Percentiles rank a stretch among this genome's conserved stretches.
Evolutionary conservation across 2,888 invertebrate genomes (phyloP).

Genomic region (Plebejus anna): DNA sequence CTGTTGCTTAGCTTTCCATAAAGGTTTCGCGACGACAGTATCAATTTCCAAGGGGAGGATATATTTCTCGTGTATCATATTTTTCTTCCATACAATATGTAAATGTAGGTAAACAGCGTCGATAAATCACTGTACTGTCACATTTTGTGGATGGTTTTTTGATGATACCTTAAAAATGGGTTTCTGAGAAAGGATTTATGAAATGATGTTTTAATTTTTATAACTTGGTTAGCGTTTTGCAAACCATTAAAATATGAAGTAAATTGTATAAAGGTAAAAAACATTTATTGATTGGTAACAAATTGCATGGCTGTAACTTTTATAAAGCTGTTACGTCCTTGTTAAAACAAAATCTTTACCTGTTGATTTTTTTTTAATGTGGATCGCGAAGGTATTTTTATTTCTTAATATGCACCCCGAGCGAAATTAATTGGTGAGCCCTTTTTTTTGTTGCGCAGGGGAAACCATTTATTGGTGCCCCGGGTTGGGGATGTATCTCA

Average conservation of each 20-base stretch:
- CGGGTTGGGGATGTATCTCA: too few species aligned
- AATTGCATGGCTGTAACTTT: neutral
- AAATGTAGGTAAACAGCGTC: neutral
- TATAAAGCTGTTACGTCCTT: too few species aligned
- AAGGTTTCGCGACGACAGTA: neutral
- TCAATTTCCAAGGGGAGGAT: neutral
- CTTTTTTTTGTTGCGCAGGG: too few species aligned
- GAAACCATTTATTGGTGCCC: too few species aligned
- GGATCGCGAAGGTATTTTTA: too few species aligned
- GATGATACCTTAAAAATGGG: constrained; percentile 7
- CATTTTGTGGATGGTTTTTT: neutral
- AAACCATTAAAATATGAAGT: neutral
- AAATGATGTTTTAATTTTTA: neutral
- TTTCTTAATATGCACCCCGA: too few species aligned
- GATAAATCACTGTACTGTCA: neutral
- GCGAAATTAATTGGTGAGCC: too few species aligned
- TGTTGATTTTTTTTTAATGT: too few species aligned
- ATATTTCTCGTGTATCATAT: neutral
- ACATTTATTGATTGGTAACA: neutral
- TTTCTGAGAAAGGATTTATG: neutral
- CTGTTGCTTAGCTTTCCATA: neutral
- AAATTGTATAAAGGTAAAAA: neutral
- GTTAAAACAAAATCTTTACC: too few species aligned
- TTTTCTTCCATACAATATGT: neutral
- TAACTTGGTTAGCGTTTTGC: neutral